Conservation (phyloP, 37 sponge, comb jelly and placozoan genomes). For the Beroe forskalii region DNA sequence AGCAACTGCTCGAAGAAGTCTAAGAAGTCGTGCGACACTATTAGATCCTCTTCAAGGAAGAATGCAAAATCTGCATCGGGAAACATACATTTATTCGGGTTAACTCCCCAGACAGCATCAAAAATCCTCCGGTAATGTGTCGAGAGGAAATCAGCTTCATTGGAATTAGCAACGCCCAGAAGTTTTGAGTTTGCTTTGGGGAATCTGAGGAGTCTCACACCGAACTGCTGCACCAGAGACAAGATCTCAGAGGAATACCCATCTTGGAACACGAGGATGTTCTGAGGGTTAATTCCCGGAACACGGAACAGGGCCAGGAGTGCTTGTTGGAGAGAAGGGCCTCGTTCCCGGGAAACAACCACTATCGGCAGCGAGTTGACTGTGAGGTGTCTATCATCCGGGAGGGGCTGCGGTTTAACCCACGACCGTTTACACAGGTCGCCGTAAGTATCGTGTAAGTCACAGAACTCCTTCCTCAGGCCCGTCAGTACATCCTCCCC, state of each 20-base stretch:
- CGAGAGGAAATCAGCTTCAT: conserved; percentile 56
- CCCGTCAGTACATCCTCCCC: neutral
- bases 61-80: conserved; percentile 47
- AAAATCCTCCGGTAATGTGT: conserved; percentile 61
- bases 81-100: conserved; percentile 14
- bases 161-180: conserved; percentile 11
- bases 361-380: neutral
- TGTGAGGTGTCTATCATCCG: neutral
- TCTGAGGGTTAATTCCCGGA: conserved; percentile 1
- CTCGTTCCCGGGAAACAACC: neutral
- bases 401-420: neutral
- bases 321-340: neutral
- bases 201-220: conserved; percentile 52
- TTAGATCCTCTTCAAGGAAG: conserved; percentile 67
- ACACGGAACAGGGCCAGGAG: neutral
- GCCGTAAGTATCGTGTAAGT: conserved; percentile 9
- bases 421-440: conserved; percentile 38
- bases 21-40: conserved; percentile 68
- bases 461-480: conserved; percentile 43
- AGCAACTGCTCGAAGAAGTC: conserved; percentile 62
- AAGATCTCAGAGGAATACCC: neutral
- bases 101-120: conserved; percentile 48
- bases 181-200: conserved; percentile 17
- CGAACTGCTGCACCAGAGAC: conserved; percentile 23
- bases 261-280: conserved; percentile 46